phyloP scores from a whole-genome alignment of 2,888 invertebrate species.

The Clitarchus hookeri region DNA sequence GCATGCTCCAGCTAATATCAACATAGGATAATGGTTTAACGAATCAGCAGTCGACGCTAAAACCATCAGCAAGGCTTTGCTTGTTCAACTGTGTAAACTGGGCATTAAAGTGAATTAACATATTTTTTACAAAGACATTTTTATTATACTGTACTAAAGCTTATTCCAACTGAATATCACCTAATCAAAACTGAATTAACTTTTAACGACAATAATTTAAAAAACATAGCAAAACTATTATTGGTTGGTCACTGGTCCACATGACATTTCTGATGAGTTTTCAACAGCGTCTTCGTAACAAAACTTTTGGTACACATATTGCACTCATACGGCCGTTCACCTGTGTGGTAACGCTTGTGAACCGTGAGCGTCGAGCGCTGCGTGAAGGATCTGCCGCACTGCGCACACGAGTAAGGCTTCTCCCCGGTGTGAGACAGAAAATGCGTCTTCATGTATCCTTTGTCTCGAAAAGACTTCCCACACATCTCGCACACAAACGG shows the following conservation, averaged over 20 bases:
- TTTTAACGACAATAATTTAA: neutral
- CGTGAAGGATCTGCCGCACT: constrained; percentile 55
- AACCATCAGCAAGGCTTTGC: too few species aligned
- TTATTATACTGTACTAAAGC: neutral
- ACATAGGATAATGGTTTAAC: too few species aligned
- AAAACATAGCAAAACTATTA: neutral
- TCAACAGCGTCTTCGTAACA: constrained; percentile 47
- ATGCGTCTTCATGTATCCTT: constrained; percentile 55
- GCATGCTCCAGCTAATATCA: too few species aligned
- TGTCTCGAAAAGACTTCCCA: constrained; percentile 50
- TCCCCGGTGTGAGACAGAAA: constrained; percentile 57
- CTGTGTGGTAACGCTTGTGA: constrained; percentile 54
- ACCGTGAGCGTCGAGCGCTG: constrained; percentile 55
- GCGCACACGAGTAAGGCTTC: constrained; percentile 61
- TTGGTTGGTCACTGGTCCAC: neutral
- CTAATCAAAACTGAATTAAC: constrained; percentile 5
- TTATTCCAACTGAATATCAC: neutral
- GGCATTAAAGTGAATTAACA: too few species aligned
- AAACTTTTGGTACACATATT: constrained; percentile 53
- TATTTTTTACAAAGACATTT: neutral
- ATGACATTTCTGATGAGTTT: constrained; percentile 31
- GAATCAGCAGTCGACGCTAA: too few species aligned
- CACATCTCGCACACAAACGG: constrained; percentile 37
- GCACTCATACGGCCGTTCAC: constrained; percentile 54
- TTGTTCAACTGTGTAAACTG: too few species aligned